Base-by-base conservation (phyloP, 2,888 invertebrate species). In the Netelia inedita region DNA sequence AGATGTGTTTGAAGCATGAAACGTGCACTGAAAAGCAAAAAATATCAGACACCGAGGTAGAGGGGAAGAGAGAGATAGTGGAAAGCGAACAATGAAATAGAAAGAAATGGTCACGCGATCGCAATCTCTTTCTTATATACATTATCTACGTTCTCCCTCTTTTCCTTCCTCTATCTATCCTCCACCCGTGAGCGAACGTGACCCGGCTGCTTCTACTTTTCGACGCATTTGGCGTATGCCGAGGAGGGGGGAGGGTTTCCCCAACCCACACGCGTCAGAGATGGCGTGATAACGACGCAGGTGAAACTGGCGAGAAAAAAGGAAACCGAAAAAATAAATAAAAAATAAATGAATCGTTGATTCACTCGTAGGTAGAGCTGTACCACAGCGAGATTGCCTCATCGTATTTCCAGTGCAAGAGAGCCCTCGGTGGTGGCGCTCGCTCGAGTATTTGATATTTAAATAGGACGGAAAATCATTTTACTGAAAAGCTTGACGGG, bases 51-150 rank as follows among this genome's bases (percentile, higher is more conserved):
- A 61, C 11, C 11, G 19, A 78, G n/a, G n/a, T n/a, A n/a, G 53
- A 50, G 28, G 5, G 10, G 16, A 5, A 8, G n/a, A 78, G 35
- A 41, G 43, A 72, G 10, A 79, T 14, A 68, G 28, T 61, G 53
- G 21, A 21, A 55, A 50, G 14, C 43, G 16, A 59, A 53, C 16
- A 16, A 10, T 8, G 23, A 41, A 76, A 73, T 61, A 23, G 50
- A 73, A 73, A 73, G 59, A 61, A 73, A 73, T 41, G 43, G 78
- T 79, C 78, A 73, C 78, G 82, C 82, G 73, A 73, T 82, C 61
- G 68, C 78, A 79, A 79, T 82, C 61, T 82, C 41, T 73, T n/a
- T 28, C 63, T 41, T 53, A 23, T 21, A 16, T 23, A 2, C 16
- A 2, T 75, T 46, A 57, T 66, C 50, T 43, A 23, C 43, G 57